Conservation (phyloP, 30 jellyfish, hydroid and myxozoan genomes). For the Clytia hemisphaerica region DNA sequence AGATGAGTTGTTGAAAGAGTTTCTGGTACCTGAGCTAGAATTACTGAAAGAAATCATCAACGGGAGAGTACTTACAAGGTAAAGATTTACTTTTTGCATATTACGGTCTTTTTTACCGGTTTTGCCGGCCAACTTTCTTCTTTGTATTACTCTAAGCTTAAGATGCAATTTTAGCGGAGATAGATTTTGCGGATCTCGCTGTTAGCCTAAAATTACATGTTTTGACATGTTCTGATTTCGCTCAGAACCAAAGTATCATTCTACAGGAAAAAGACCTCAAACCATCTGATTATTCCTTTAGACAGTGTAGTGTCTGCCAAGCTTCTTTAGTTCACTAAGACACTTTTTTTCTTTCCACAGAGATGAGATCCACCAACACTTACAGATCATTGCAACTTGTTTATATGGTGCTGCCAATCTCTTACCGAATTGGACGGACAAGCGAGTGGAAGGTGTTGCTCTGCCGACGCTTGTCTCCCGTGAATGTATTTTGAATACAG, state of each 20-base stretch:
- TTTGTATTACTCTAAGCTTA: too few species aligned
- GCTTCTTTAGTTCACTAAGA: too few species aligned
- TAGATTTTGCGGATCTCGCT: too few species aligned
- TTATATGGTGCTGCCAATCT: constrained; percentile 55
- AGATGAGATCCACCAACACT: constrained; percentile 60
- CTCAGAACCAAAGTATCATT: too few species aligned
- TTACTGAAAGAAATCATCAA: constrained; percentile 35
- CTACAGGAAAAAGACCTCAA: too few species aligned
- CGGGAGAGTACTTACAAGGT: constrained; percentile 69
- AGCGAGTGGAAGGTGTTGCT: constrained; percentile 19
- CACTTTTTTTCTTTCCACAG: constrained; percentile 19
- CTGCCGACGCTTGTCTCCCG: background rate
- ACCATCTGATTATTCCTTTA: too few species aligned
- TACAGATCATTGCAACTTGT: constrained; percentile 51
- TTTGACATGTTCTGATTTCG: too few species aligned
- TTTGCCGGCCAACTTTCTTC: too few species aligned
- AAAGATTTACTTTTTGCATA: background rate
- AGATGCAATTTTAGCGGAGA: too few species aligned
- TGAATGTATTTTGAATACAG: constrained; percentile 1
- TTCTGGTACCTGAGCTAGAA: constrained; percentile 46
- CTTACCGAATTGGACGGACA: constrained; percentile 62
- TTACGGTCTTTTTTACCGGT: too few species aligned
- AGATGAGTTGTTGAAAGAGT: constrained; percentile 36
- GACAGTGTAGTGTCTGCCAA: too few species aligned
- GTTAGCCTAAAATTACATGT: too few species aligned